Evolutionary conservation across 2,888 invertebrate genomes (phyloP).

Genomic region (Idaea biselata): DNA sequence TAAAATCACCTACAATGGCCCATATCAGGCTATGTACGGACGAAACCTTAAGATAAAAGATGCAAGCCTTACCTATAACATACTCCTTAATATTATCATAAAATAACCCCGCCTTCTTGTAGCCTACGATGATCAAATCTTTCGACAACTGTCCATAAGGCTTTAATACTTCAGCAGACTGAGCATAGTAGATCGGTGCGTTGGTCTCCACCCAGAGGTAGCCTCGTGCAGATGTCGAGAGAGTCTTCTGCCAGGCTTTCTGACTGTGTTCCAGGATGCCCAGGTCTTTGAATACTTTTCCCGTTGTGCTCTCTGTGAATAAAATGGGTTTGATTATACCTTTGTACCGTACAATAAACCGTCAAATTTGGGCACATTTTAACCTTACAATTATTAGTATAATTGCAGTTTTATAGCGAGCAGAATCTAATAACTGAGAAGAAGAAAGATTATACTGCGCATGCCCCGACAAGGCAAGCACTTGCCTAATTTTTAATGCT

Average conservation of each 20-base stretch:
- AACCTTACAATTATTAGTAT: no score
- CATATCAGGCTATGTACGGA: no score
- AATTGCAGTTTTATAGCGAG: no score
- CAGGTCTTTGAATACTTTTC: conserved; percentile 82
- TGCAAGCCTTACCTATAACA: conserved; percentile 28
- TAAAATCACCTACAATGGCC: neutral
- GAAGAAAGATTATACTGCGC: no score
- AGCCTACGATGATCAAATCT: conserved; percentile 78
- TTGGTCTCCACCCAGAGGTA: conserved; percentile 85
- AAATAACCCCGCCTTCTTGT: conserved; percentile 73
- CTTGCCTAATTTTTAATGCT: no score
- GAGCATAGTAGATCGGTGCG: conserved; percentile 84
- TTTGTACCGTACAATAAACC: no score
- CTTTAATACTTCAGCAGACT: conserved; percentile 74
- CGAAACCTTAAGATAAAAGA: neutral
- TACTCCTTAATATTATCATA: conserved; percentile 76
- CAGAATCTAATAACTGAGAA: no score
- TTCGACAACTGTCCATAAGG: conserved; percentile 83
- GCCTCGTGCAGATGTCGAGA: conserved; percentile 82
- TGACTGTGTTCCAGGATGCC: conserved; percentile 84
- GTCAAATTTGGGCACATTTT: no score
- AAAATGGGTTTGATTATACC: neutral
- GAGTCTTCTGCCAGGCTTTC: conserved; percentile 81
- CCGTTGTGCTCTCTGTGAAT: conserved; percentile 82
- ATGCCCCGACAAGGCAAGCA: no score